These are phyloP conservation scores for Leptinotarsa peninsularis DNA, from an alignment of 2,888 invertebrate genomes.

Conservation along the genomic window DNA sequence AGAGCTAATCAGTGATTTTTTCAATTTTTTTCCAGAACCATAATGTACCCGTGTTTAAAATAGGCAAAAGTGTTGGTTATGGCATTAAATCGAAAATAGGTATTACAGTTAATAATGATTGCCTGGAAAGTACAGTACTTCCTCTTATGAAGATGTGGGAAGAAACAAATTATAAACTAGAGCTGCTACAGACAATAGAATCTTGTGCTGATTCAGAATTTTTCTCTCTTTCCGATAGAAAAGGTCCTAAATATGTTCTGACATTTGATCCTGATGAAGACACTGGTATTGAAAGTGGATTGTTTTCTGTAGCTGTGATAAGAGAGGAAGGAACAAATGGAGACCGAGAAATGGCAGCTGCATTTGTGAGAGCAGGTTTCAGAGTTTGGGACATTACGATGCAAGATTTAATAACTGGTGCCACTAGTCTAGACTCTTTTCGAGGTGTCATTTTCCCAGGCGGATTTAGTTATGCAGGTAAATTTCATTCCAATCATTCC, in stretches of 20 bases:
- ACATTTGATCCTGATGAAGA: constrained; percentile 77
- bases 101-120: constrained; percentile 72
- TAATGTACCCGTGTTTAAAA: constrained; percentile 74
- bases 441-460: constrained; percentile 94
- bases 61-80: constrained; percentile 76
- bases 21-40: constrained; percentile 58
- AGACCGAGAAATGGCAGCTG: constrained; percentile 97
- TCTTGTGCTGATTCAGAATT: constrained; percentile 86
- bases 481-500: constrained; percentile 24
- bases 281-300: constrained; percentile 55
- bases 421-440: constrained; percentile 82
- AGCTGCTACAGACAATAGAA: constrained; percentile 84
- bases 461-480: constrained; percentile 98
- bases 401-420: constrained; percentile 84
- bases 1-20: constrained; percentile 15
- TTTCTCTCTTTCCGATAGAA: constrained; percentile 75
- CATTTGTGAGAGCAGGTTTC: constrained; percentile 87
- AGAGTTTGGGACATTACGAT: constrained; percentile 95
- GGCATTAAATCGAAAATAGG: constrained; percentile 76
- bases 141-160: constrained; percentile 90
- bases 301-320: constrained; percentile 85
- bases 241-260: constrained; percentile 77
- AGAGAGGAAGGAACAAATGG: constrained; percentile 98
- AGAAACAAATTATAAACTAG: constrained; percentile 92
- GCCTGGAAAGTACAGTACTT: constrained; percentile 75